These are phyloP conservation scores for Phylloscopus whistleri DNA, from an alignment of 2,113 vertebrate genomes.

Conservation along the genomic window DNA sequence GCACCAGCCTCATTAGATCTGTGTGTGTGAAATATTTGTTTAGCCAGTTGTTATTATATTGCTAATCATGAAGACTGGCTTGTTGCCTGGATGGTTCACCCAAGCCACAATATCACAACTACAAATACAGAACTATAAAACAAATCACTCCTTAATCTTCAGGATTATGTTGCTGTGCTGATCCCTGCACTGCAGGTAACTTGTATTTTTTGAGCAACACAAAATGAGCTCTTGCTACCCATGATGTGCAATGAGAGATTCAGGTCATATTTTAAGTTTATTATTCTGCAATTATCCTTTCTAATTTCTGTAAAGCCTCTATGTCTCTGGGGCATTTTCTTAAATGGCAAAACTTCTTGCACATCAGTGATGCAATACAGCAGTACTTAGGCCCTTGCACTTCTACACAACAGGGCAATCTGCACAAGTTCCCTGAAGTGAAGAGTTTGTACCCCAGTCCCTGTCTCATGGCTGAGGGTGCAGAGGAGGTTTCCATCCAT, in stretches of 20 bases:
- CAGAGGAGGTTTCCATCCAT: background rate
- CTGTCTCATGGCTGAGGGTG: background rate
- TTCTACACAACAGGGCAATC: background rate
- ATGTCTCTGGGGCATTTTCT: background rate
- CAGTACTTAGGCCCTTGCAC: background rate
- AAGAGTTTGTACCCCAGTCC: background rate
- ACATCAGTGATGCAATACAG: background rate
- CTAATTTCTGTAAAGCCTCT: background rate
- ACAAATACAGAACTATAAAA: slow-evolving; percentile 10
- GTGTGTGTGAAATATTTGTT: slow-evolving; percentile 18
- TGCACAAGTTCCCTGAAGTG: background rate
- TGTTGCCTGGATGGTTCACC: slow-evolving; percentile 55
- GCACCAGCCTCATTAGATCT: background rate
- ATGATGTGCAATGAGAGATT: background rate
- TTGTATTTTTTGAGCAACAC: background rate
- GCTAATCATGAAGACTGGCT: slow-evolving; percentile 20
- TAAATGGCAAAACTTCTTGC: background rate
- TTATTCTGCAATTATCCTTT: background rate
- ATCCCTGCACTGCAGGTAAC: background rate
- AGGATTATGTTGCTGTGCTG: background rate
- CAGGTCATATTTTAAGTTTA: slow-evolving; percentile 1
- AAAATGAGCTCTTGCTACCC: background rate
- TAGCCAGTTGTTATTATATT: slow-evolving; percentile 17
- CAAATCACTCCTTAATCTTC: slow-evolving; percentile 4
- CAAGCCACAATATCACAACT: background rate